A percentile compares a stretch with the other conserved stretches of the same genome.
These are phyloP conservation scores for Notothenia rossii DNA, from an alignment of 2,113 vertebrate species.

Conservation along the genomic window DNA sequence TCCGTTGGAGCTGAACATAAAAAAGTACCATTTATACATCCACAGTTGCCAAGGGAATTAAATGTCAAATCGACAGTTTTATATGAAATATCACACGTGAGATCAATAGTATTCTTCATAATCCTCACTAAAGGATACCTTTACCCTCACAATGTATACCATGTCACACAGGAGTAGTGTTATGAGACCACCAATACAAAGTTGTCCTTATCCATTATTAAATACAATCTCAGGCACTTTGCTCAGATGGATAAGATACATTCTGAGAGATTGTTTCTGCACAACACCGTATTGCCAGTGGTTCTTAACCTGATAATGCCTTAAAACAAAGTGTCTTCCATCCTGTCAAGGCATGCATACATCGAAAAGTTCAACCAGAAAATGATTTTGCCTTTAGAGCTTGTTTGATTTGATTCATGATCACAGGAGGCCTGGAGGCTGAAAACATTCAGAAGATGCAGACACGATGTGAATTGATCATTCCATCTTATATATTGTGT, in stretches of 20 bases:
- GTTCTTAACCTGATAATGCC: not conserved
- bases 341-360: not conserved
- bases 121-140: not conserved
- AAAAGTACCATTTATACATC: not conserved
- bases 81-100: too few relatives aligned
- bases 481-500: not conserved
- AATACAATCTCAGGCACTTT: not conserved
- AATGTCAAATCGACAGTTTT: not conserved
- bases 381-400: conserved; percentile 27
- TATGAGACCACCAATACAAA: not conserved
- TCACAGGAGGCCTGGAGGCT: not conserved
- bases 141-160: not conserved
- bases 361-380: conserved; percentile 13
- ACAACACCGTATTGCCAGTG: not conserved
- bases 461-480: not conserved
- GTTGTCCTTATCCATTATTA: not conserved
- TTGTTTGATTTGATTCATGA: conserved; percentile 35
- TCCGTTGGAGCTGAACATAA: not conserved
- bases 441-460: not conserved
- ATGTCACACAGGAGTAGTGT: not conserved
- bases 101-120: too few relatives aligned
- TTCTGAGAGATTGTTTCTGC: not conserved
- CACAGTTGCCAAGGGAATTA: not conserved
- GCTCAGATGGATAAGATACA: not conserved
- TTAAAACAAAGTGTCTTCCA: conserved; percentile 15